Percentiles rank a stretch among this genome's conserved stretches.
phyloP scores from a whole-genome alignment of 2,888 invertebrate genomes.

The Octonoba sinensis region DNA sequence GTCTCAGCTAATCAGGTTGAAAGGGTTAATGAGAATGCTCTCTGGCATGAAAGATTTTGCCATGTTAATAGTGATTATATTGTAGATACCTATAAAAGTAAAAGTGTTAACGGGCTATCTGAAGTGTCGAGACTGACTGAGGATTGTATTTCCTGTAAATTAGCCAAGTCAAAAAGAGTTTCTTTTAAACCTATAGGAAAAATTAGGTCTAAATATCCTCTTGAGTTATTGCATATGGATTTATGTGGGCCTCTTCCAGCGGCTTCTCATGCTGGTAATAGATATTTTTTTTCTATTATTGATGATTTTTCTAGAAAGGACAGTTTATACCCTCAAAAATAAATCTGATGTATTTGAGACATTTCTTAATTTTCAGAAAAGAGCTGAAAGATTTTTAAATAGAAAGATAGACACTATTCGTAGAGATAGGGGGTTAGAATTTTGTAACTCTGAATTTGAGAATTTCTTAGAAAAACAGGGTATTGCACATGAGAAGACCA shows the following conservation, averaged over 20 bases:
- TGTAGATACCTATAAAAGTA: background rate
- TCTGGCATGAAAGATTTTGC: background rate
- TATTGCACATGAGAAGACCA: no score
- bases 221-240: background rate
- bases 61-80: background rate
- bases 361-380: background rate
- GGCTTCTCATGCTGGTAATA: no score
- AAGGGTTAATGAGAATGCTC: background rate
- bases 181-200: background rate
- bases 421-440: no score
- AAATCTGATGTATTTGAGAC: background rate
- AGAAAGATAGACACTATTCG: no score
- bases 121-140: background rate
- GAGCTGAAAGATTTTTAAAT: no score
- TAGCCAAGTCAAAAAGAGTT: background rate
- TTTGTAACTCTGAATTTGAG: no score
- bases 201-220: background rate
- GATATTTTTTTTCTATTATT: no score
- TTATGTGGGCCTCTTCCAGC: no score
- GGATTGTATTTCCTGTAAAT: background rate
- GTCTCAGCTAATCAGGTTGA: background rate
- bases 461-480: no score
- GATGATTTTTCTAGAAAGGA: background rate
- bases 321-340: background rate
- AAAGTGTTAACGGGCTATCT: background rate